Conservation (phyloP, 2,797 vertebrate species). For the Platyrinchus mystaceus region DNA sequence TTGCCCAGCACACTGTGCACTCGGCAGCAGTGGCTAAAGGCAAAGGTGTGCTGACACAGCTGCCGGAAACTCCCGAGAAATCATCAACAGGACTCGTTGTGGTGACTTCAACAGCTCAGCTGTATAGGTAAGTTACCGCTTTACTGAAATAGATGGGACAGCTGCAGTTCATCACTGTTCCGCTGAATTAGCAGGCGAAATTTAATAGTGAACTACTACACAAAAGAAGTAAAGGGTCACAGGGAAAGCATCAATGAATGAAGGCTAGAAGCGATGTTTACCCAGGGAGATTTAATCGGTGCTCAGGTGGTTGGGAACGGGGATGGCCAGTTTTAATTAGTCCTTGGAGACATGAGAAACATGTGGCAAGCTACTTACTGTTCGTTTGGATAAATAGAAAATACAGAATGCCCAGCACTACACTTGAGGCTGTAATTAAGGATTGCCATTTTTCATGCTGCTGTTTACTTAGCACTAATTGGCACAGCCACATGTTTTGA, state of each 20-base stretch:
- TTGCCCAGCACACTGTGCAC: neutral
- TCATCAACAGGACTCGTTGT: fast-evolving
- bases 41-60: neutral
- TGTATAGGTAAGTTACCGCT: neutral
- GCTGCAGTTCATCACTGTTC: neutral
- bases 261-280: neutral
- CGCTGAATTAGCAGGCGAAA: neutral
- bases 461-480: neutral
- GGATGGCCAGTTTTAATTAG: slow-evolving; percentile 43
- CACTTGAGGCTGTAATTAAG: slow-evolving; percentile 20
- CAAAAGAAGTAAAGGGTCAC: neutral
- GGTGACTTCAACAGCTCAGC: neutral
- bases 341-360: slow-evolving; percentile 13
- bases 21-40: fast-evolving
- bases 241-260: neutral
- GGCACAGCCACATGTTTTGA: neutral
- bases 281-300: neutral
- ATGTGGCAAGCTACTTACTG: slow-evolving; percentile 6
- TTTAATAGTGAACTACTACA: neutral
- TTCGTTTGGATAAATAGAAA: slow-evolving; percentile 5
- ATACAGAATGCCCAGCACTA: neutral
- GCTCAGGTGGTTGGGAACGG: slow-evolving; percentile 3
- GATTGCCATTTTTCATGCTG: neutral
- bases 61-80: neutral
- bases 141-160: neutral